phyloP scores from a whole-genome alignment of 1,140 invertebrate species.

The Cepaea nemoralis region DNA sequence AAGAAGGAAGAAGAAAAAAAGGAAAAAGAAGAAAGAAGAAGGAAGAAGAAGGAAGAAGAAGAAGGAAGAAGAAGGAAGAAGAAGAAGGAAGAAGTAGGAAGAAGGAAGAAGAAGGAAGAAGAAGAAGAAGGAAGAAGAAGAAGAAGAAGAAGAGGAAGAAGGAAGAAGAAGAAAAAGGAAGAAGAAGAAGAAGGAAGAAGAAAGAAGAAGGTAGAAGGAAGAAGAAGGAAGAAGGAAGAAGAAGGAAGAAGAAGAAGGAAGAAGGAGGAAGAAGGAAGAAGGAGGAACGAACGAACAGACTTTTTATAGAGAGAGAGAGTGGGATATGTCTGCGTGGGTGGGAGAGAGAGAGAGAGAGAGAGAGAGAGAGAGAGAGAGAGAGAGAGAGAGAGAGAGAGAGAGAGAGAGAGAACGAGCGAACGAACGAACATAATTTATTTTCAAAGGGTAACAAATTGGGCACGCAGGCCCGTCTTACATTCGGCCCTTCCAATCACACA shows the following conservation, averaged over 20 bases:
- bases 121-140: background rate
- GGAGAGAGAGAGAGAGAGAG: too few relatives aligned
- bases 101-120: background rate
- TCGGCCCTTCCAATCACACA: too few relatives aligned
- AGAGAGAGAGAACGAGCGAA: too few relatives aligned
- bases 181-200: background rate
- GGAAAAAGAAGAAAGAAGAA: background rate
- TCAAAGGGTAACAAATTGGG: too few relatives aligned
- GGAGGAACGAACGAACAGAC: background rate
- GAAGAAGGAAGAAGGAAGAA: constrained; percentile 12
- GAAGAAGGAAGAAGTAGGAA: too few relatives aligned
- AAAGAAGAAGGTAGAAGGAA: background rate
- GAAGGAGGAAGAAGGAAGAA: constrained; percentile 2
- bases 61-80: background rate
- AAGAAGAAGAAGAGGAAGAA: background rate
- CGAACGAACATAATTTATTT: too few relatives aligned
- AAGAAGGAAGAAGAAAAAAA: background rate
- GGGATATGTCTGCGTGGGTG: too few relatives aligned
- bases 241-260: background rate
- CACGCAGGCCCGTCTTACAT: too few relatives aligned
- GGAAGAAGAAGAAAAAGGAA: background rate
- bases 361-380: too few relatives aligned
- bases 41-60: background rate
- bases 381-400: too few relatives aligned
- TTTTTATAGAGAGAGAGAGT: too few relatives aligned